Conservation (phyloP, 2,888 invertebrate genomes). For the Gymnosoma rotundatum region DNA sequence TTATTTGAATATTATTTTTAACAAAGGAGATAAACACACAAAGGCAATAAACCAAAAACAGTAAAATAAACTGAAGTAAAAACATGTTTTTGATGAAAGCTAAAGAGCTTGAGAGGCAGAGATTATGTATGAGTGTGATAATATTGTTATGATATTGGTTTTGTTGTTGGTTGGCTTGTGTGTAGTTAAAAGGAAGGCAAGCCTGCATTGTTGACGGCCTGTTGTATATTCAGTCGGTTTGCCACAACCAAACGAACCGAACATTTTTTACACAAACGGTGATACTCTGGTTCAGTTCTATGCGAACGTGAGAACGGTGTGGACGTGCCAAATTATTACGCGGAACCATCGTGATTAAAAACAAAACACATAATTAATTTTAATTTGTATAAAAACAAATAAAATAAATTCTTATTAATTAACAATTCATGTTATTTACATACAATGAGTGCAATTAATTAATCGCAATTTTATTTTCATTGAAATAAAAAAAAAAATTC, state of each 20-base stretch:
- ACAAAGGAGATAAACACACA: constrained; percentile 8
- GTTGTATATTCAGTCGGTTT: constrained; percentile 75
- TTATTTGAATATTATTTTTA: too few species aligned
- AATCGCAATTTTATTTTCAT: constrained; percentile 16
- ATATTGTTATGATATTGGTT: constrained; percentile 44
- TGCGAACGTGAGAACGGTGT: constrained; percentile 82
- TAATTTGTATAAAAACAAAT: constrained; percentile 35
- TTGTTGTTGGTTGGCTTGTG: constrained; percentile 39
- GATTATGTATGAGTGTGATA: constrained; percentile 37
- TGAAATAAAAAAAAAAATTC: constrained; percentile 72
- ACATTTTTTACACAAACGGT: constrained; percentile 73
- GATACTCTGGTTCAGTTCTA: constrained; percentile 78
- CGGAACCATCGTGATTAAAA: constrained; percentile 70
- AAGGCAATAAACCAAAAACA: background rate
- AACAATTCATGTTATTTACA: constrained; percentile 23
- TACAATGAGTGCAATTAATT: constrained; percentile 67
- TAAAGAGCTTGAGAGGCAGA: constrained; percentile 18
- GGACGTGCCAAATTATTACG: constrained; percentile 77
- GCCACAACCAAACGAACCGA: constrained; percentile 76
- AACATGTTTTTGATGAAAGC: constrained; percentile 44
- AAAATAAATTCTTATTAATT: background rate
- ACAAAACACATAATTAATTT: constrained; percentile 47
- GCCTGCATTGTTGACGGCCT: constrained; percentile 68
- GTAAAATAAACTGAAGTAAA: background rate
- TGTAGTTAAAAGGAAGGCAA: constrained; percentile 58